A percentile compares a stretch with the other conserved stretches of the same genome.
Conservation (phyloP, 2,113 vertebrate species). For the Leiothrix lutea region DNA sequence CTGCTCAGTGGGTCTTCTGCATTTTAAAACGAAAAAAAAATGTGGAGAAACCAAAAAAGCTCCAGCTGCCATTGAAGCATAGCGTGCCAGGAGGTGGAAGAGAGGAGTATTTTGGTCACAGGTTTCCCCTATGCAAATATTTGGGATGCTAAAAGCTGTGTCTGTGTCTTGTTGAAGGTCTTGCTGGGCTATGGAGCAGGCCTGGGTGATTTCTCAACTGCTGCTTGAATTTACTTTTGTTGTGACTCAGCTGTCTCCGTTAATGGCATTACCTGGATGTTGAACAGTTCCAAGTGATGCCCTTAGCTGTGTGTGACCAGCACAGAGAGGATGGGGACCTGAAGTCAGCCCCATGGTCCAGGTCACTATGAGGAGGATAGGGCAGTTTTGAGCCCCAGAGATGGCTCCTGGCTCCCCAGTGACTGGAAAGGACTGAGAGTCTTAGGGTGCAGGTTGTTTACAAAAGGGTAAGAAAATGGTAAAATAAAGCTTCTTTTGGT, state of each 20-base stretch:
- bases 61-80: neutral
- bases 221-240: neutral
- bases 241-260: neutral
- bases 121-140: neutral
- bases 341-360: neutral
- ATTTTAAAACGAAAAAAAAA: neutral
- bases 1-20: neutral
- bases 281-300: fast-evolving
- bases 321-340: neutral
- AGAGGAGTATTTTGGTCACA: neutral
- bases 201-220: neutral
- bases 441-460: fast-evolving
- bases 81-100: neutral
- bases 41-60: neutral
- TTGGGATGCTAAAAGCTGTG: neutral
- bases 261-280: neutral
- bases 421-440: neutral
- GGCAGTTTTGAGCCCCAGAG: neutral
- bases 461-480: neutral
- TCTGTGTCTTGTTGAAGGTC: neutral
- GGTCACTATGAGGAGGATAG: fast-evolving
- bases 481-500: neutral
- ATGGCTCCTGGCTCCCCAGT: neutral
- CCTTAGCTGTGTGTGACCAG: neutral
- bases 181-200: neutral